A percentile compares a stretch with the other conserved stretches of the same genome.
Evolutionary conservation across 2,113 vertebrate genomes (phyloP).

Genomic region (Corythaixoides concolor): DNA sequence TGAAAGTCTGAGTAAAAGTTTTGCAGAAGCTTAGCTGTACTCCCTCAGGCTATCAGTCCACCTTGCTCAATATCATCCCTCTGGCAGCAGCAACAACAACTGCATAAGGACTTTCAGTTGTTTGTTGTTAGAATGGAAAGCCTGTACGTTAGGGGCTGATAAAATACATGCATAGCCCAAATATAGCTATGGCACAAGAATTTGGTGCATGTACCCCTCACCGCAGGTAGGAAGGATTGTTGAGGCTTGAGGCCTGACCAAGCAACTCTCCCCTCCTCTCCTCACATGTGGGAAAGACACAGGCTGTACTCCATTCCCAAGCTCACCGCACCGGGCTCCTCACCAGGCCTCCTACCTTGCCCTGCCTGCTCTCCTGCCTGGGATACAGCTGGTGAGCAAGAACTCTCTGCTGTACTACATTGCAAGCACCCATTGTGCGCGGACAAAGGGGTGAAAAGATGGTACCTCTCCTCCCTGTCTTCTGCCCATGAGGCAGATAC

Average conservation of each 20-base stretch:
- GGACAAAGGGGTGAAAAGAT: neutral
- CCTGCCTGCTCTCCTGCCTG: neutral
- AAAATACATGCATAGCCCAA: neutral
- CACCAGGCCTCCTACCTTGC: neutral
- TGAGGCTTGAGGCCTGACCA: neutral
- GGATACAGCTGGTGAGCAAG: neutral
- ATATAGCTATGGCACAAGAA: neutral
- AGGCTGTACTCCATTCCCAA: neutral
- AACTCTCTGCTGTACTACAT: neutral
- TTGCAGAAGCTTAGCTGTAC: neutral
- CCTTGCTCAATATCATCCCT: neutral
- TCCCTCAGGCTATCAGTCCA: neutral
- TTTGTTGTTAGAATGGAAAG: neutral
- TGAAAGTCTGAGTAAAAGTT: neutral
- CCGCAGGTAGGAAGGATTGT: neutral
- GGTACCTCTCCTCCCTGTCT: neutral
- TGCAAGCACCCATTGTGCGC: neutral
- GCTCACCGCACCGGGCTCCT: neutral
- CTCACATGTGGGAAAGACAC: neutral
- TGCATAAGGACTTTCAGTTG: neutral
- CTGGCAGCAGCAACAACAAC: neutral
- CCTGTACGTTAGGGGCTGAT: neutral
- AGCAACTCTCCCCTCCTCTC: neutral
- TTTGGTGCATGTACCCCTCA: neutral
- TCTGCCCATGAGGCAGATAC: neutral